Base-by-base conservation (phyloP, 2,888 invertebrate genomes). In the Cyclophora albipunctata region DNA sequence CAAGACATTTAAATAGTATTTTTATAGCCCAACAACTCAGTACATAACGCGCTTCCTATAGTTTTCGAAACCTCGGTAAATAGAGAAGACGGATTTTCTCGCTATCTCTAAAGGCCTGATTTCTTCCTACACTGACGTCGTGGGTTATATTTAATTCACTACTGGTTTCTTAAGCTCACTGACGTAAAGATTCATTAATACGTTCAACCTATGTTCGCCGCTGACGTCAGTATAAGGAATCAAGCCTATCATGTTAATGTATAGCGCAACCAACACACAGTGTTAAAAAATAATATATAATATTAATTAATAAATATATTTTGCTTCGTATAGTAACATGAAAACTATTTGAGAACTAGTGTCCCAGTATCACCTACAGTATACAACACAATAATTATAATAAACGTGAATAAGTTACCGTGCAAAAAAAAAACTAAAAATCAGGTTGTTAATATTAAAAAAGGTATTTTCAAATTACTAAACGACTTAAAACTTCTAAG, bases 401-500 rank as follows among this genome's bases (percentile, higher is more conserved):
- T 37, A 37, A 37, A 37, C 50, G 58, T 61, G 55, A 62, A 62
- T 60, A 61, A 62, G 58, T 63, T 57, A 66, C 57, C 49, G 55
- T 59, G 55, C 48, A 58, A 55, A 53, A 56, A 53, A 56, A 20
- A 20, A 37, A 37, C 58, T 53, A 48, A 59, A 56, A 59, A 57
- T 59, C 63, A 67, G 69, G 69, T 69, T 71, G 75, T 67, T 73
- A 73, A 74, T 73, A 80, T 78, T 71, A 76, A 69, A 64, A 70
- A 67, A 66, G 67, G 66, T 63, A 67, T 67, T 70, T 37, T 66
- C 65, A 67, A 77, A 73, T 67, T 66, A 75, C 71, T 73, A 74
- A 75, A 73, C 75, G 71, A 81, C 80, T 79, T 81, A 81, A 78
- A 83, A 81, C 71, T 69, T 81, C 83, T 84, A 84, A 84, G 83